Conservation (phyloP, 2,113 vertebrate species). For the Dasypus novemcinctus region DNA sequence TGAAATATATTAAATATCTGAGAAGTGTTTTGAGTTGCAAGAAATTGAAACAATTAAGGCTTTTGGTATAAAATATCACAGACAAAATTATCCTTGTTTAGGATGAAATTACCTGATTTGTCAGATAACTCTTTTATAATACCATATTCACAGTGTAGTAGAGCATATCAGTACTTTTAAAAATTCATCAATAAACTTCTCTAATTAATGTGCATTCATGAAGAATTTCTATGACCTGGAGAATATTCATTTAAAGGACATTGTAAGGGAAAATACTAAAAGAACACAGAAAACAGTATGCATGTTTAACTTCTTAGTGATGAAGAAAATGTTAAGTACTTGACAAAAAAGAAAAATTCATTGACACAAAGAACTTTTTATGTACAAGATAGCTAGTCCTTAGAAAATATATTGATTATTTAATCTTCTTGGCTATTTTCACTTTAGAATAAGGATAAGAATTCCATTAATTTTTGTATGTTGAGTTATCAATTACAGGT, state of each 20-base stretch:
- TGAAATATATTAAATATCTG: conserved; percentile 60
- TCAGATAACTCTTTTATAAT: background rate
- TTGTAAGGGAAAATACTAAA: background rate
- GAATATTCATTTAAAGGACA: conserved; percentile 20
- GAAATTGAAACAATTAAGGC: conserved; percentile 44
- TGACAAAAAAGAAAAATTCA: conserved; percentile 14
- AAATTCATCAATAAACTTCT: conserved; percentile 62
- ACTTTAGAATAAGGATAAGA: background rate
- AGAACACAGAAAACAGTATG: background rate
- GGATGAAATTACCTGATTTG: conserved; percentile 21
- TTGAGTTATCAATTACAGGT: background rate
- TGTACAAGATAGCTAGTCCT: background rate
- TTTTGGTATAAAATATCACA: conserved; percentile 14
- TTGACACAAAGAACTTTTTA: background rate
- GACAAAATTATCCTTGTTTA: conserved; percentile 22
- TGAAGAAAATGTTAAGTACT: background rate
- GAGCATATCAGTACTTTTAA: background rate
- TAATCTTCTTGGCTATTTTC: background rate
- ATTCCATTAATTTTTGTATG: conserved; percentile 2
- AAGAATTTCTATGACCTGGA: conserved; percentile 39
- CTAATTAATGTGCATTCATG: conserved; percentile 45
- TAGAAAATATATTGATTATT: conserved; percentile 13
- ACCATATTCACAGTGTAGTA: background rate
- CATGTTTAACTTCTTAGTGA: background rate
- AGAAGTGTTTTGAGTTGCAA: conserved; percentile 37